Base-by-base conservation (phyloP, 2,888 invertebrate genomes). In the Dolichomitus sp. region DNA sequence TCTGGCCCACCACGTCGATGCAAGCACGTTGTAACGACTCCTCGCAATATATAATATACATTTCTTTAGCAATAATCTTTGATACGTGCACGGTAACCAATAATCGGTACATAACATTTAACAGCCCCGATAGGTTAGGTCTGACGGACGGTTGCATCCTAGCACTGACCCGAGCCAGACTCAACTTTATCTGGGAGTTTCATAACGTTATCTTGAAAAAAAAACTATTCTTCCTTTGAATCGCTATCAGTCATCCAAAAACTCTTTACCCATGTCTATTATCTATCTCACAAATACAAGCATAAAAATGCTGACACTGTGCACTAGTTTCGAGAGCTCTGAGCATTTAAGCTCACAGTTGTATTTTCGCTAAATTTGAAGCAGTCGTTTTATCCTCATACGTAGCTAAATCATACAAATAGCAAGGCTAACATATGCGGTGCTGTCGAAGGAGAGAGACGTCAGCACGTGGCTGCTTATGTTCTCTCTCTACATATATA, bases 301-400 rank as follows among this genome's bases (percentile, higher is more conserved):
- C 37, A n/a, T 17, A 59, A n/a, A 59, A 59, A 37, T n/a, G 59
- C 59, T 59, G 33, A 59, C 33, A 7, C 33, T 14, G 59, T 33
- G 59, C 30, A n/a, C 59, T 9, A 59, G 59, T 59, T 59, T 59
- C 59, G 59, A 30, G 33, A 14, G 59, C n/a, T 59, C 4, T n/a
- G n/a, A 14, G 37, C 33, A n/a, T 59, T 33, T 2, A 59, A 59
- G 59, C 59, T 59, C 30, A 9, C 33, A 33, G 33, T 33, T 37
- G 59, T 7, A 33, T 59, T 59, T 59, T 17, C 6, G 7, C 33
- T 30, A 17, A 59, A 59, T 59, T 59, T 59, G 7, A 14, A 59
- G 33, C 59, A 33, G 17, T 9, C 1, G 6, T n/a, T 33, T n/a
- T 33, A 30, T n/a, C 5, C 59, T 4, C 9, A n/a, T 33, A 59